These are phyloP conservation scores for Eretmodus cyanostictus DNA, from an alignment of 2,113 vertebrate species.

Conservation along the genomic window DNA sequence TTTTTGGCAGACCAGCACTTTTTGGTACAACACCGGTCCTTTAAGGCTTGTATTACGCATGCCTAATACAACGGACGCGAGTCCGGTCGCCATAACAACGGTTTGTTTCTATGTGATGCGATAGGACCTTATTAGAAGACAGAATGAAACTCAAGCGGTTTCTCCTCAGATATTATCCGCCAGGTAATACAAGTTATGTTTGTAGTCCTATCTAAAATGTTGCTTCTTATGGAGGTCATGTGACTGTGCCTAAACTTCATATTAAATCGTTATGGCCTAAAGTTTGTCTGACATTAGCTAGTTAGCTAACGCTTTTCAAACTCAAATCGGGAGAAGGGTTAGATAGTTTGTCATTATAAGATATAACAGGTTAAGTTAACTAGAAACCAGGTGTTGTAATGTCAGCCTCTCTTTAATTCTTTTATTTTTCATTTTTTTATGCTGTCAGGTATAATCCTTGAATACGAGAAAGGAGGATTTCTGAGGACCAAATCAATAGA, in stretches of 20 bases:
- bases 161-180: slow-evolving; percentile 87
- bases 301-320: background rate
- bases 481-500: slow-evolving; percentile 85
- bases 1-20: background rate
- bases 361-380: background rate
- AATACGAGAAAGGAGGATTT: slow-evolving; percentile 79
- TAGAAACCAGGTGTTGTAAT: background rate
- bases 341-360: background rate
- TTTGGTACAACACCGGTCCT: background rate
- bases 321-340: background rate
- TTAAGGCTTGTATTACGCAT: background rate
- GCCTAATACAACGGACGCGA: no score
- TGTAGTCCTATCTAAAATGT: background rate
- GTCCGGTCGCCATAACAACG: slow-evolving; percentile 64
- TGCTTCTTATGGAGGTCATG: background rate
- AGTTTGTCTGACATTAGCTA: background rate
- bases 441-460: slow-evolving; percentile 83
- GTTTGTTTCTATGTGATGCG: background rate
- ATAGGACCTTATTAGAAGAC: background rate
- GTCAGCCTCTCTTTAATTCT: background rate
- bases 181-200: slow-evolving; percentile 71
- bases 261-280: background rate
- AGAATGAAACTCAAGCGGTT: slow-evolving; percentile 82
- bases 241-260: background rate
- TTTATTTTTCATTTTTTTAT: background rate